Base-by-base conservation (phyloP, 2,113 vertebrate genomes). In the Arothron firmamentum region DNA sequence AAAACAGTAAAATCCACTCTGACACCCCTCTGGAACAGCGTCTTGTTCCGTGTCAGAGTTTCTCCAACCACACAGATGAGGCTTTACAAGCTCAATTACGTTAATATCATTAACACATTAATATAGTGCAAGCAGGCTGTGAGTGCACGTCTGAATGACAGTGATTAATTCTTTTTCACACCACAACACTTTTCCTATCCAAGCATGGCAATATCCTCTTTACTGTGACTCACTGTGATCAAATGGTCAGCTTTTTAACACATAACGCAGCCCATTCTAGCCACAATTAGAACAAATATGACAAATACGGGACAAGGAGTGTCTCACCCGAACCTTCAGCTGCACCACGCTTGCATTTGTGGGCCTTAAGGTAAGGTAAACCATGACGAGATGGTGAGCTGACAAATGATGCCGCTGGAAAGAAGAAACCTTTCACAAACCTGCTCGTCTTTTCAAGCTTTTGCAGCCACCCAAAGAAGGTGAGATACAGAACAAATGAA, bases 331-430 rank as follows among this genome's bases (percentile, higher is more conserved):
- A 18, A 10, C 45, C 45, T 28, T 31, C 59, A 9, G 55, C 65
- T 4, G 62, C 28, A 18, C 52, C 52, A 38, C 38, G 9, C 10
- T 34, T 34, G 9, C 31, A 1, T n/a, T n/a, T n/a, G n/a, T n/a
- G n/a, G 25, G 25, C 54, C 13, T 6, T 19, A 79, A 86, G 85
- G 81, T 86, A 85, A 86, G 84, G 82, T 18, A 17, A 14, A 4
- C 46, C 58, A 38, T 52, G 70, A 59, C 46, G 53, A 67, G 63
- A 66, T 53, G 54, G 56, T 38, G 47, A 43, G 21, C 51, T 28
- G 17, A 52, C 25, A 28, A 3, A 18, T 12, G 25, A 9, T 38
- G 34, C 34, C 3, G 42, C 28, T 45, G 70, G 61, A 65, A 34
- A 59, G 19, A 70, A 10, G 28, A 65, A 41, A n/a, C n/a, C 20